A percentile compares a stretch with the other conserved stretches of the same genome.
Conservation (phyloP, 30 jellyfish, hydroid and myxozoan species). For the Hydractinia symbiolongicarpus region DNA sequence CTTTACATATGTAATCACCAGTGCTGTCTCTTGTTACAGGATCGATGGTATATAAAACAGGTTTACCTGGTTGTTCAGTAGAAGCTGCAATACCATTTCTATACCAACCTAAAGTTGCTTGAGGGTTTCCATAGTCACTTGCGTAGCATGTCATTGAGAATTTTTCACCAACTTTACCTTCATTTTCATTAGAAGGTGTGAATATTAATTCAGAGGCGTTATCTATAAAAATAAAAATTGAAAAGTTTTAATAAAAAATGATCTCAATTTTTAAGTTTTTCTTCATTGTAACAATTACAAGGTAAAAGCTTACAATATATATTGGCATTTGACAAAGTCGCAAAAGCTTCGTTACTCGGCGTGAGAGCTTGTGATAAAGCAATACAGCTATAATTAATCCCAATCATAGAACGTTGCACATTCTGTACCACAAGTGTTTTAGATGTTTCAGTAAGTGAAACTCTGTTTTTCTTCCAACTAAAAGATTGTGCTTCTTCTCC, state of each 20-base stretch:
- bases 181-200: not conserved
- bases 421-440: not conserved
- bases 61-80: too few relatives aligned
- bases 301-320: not conserved
- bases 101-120: not conserved
- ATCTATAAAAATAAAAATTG: not conserved
- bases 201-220: not conserved
- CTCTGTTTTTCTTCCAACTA: not conserved
- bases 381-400: not conserved
- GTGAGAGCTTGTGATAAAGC: not conserved
- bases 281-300: not conserved
- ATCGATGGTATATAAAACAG: not conserved
- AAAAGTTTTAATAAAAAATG: not conserved
- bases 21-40: not conserved
- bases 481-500: not conserved
- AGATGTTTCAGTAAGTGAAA: not conserved
- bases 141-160: not conserved
- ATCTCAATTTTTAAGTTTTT: not conserved
- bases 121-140: not conserved
- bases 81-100: not conserved
- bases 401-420: constrained; percentile 1
- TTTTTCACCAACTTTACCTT: not conserved
- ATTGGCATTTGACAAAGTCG: too few relatives aligned
- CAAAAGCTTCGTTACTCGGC: too few relatives aligned
- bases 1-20: not conserved